Conservation (phyloP, 2,888 invertebrate genomes). For the Nomada flava region DNA sequence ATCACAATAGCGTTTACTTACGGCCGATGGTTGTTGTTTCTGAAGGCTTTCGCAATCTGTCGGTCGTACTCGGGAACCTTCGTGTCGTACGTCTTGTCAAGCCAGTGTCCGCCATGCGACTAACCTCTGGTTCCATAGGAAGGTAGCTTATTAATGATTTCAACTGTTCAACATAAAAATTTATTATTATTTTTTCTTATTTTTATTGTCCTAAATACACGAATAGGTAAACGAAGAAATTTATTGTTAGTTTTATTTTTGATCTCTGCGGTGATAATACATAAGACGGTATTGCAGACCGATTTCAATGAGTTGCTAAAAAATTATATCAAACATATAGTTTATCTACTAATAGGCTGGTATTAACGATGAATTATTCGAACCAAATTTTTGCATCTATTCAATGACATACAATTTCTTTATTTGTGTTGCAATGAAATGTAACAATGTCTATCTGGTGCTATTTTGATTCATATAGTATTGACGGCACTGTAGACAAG, state of each 20-base stretch:
- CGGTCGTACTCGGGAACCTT: slow-evolving; percentile 82
- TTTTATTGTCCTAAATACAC: slow-evolving; percentile 2
- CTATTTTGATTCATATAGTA: slow-evolving; percentile 46
- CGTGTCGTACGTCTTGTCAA: slow-evolving; percentile 79
- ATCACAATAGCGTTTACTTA: slow-evolving; percentile 84
- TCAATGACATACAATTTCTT: background rate
- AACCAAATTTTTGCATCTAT: background rate
- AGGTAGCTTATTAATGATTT: slow-evolving; percentile 21
- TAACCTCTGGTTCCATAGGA: slow-evolving; percentile 61
- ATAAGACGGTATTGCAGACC: slow-evolving; percentile 71
- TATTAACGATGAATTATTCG: background rate
- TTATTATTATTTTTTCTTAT: slow-evolving; percentile 17
- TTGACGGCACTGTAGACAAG: slow-evolving; percentile 48
- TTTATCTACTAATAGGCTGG: background rate
- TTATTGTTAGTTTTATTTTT: slow-evolving; percentile 50
- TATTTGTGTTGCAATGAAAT: background rate
- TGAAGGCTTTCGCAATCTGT: slow-evolving; percentile 83
- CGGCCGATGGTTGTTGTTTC: slow-evolving; percentile 85
- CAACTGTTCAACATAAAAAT: slow-evolving; percentile 43
- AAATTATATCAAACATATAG: slow-evolving; percentile 6
- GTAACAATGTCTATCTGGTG: background rate
- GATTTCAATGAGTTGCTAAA: slow-evolving; percentile 63
- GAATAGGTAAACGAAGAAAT: slow-evolving; percentile 19
- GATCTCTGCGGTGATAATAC: slow-evolving; percentile 68
- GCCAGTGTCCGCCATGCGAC: slow-evolving; percentile 76